phyloP scores from a whole-genome alignment of 2,113 vertebrate genomes.

The Labeo rohita region DNA sequence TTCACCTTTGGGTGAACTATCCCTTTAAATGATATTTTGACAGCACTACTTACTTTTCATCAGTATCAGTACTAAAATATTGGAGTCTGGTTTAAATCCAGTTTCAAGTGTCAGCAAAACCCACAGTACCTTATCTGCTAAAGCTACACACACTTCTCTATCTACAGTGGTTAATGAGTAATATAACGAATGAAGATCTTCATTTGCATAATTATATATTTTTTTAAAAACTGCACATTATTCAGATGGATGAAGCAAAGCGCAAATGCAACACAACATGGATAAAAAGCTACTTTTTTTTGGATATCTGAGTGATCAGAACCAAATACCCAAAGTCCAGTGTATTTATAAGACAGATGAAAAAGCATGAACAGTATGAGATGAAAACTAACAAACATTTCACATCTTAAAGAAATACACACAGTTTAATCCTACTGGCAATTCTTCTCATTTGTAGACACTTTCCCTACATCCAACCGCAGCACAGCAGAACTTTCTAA shows the following conservation, averaged over 20 bases:
- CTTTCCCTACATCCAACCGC: background rate
- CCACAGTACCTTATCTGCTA: background rate
- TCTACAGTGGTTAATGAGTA: background rate
- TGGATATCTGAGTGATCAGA: conserved; percentile 3
- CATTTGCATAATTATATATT: background rate
- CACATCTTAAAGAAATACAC: background rate
- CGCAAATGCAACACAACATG: background rate
- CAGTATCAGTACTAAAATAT: background rate
- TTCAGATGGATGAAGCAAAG: conserved; percentile 1
- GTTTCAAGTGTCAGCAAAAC: background rate
- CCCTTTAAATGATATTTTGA: no score
- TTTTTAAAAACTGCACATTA: background rate
- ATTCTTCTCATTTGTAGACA: background rate
- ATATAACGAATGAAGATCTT: background rate
- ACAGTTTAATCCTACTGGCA: background rate
- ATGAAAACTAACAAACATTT: background rate
- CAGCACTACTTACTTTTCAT: background rate
- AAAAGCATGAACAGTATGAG: background rate
- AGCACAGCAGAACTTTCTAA: background rate
- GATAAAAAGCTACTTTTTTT: background rate
- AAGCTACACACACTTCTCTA: background rate
- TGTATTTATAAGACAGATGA: background rate
- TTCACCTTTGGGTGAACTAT: no score
- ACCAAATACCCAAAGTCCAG: conserved; percentile 17
- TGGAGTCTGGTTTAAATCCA: background rate